Conservation (phyloP, 2,797 vertebrate species). For the Myoxocephalus aenaeus region DNA sequence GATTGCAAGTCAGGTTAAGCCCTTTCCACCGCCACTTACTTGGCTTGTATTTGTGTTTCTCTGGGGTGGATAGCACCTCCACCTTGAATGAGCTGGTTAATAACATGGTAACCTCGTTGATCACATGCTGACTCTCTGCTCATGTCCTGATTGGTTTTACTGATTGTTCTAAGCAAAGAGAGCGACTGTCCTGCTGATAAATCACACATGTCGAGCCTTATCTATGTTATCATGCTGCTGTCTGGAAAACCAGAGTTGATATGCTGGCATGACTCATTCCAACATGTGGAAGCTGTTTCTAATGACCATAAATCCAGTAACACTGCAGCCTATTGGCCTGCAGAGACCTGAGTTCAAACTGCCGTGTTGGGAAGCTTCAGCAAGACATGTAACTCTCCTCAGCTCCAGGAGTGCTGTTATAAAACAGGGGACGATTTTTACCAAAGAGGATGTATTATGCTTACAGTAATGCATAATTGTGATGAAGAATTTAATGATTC, state of each 20-base stretch:
- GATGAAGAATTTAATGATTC: background rate
- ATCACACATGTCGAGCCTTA: conserved; percentile 43
- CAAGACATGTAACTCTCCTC: background rate
- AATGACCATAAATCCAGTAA: conserved; percentile 25
- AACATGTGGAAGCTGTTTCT: conserved; percentile 15
- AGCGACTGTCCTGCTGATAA: conserved; percentile 51
- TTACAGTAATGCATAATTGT: background rate
- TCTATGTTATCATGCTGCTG: conserved; percentile 24
- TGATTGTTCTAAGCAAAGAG: conserved; percentile 61
- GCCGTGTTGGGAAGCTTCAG: background rate
- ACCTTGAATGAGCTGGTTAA: conserved; percentile 60
- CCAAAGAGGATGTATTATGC: background rate
- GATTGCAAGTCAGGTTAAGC: conserved; percentile 74
- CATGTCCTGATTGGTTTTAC: conserved; percentile 68
- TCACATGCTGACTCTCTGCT: conserved; percentile 64
- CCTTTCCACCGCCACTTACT: conserved; percentile 64
- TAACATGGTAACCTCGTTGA: conserved; percentile 64
- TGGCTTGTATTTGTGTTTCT: conserved; percentile 44
- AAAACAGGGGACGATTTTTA: background rate
- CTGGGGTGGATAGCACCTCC: conserved; percentile 50
- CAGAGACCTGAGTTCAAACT: conserved; percentile 26
- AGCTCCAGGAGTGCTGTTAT: background rate
- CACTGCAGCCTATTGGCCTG: background rate
- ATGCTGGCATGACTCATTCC: conserved; percentile 35
- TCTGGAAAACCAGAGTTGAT: conserved; percentile 36